phyloP scores from a whole-genome alignment of 2,113 vertebrate species.

The Malurus melanocephalus region DNA sequence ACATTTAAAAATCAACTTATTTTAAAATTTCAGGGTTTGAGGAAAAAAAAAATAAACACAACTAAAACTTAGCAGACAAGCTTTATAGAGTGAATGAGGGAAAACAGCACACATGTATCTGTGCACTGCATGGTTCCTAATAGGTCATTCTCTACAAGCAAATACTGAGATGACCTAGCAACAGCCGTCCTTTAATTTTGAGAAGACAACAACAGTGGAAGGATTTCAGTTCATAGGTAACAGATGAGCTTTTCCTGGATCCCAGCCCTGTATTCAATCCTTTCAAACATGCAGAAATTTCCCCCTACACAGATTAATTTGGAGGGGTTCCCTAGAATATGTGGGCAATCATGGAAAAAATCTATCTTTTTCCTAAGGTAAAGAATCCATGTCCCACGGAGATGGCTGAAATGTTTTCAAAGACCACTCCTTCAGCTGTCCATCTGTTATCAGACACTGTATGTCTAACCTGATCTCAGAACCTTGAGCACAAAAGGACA shows the following conservation, averaged over 20 bases:
- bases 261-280: not conserved
- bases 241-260: not conserved
- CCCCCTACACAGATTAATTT: not conserved
- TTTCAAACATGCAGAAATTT: not conserved
- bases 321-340: not conserved
- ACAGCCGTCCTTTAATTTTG: not conserved
- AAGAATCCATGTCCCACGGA: not conserved
- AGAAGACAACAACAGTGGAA: not conserved
- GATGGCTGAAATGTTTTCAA: not conserved
- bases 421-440: not conserved
- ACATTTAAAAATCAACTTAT: not conserved
- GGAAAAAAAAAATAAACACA: not conserved
- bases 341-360: not conserved
- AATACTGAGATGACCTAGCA: not conserved
- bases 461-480: conserved; percentile 11
- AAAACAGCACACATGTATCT: not conserved
- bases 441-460: not conserved
- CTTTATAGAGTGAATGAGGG: not conserved
- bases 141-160: not conserved
- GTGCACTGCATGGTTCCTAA: not conserved
- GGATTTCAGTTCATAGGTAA: not conserved
- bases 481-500: not conserved
- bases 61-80: not conserved
- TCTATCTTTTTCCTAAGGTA: not conserved
- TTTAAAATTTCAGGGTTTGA: not conserved